Evolutionary conservation across 2,113 vertebrate species (phyloP).

Genomic region (Aphyosemion australe): DNA sequence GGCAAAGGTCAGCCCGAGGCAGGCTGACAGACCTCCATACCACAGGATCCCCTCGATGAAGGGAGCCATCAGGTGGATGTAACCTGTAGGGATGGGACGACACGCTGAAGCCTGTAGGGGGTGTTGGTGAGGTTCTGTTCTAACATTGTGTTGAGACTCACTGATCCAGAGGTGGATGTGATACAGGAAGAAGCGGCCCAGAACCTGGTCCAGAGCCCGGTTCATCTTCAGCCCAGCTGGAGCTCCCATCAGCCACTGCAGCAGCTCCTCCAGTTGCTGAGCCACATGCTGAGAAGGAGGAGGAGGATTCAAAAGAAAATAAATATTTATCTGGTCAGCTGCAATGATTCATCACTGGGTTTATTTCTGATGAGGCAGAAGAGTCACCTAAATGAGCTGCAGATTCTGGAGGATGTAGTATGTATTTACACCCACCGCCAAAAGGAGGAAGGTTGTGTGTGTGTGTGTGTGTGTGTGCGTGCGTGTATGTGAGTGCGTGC

Average conservation of each 20-base stretch:
- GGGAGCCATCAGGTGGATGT: constrained; percentile 94
- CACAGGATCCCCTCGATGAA: constrained; percentile 95
- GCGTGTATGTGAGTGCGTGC: too few relatives aligned
- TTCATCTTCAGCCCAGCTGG: constrained; percentile 98
- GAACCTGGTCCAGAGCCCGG: constrained; percentile 91
- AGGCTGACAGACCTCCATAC: constrained; percentile 92
- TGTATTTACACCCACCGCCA: too few relatives aligned
- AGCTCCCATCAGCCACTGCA: constrained; percentile 98
- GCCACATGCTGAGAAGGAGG: constrained; percentile 82
- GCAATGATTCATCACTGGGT: too few relatives aligned
- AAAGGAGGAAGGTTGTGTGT: too few relatives aligned
- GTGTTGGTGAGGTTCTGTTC: neutral
- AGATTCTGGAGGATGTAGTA: too few relatives aligned
- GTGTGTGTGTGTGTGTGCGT: too few relatives aligned
- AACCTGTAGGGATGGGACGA: constrained; percentile 77
- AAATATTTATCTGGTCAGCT: too few relatives aligned
- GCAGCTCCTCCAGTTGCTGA: constrained; percentile 88
- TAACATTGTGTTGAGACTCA: constrained; percentile 74
- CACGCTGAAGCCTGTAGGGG: neutral
- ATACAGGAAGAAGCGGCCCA: constrained; percentile 97
- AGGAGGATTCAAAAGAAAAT: neutral
- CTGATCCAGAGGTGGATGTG: constrained; percentile 99
- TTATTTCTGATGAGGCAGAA: too few relatives aligned
- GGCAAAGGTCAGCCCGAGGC: constrained; percentile 90
- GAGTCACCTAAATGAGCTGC: too few relatives aligned